These are phyloP conservation scores for Rhynchotus rufescens DNA, from an alignment of 2,797 vertebrate species.

Conservation along the genomic window DNA sequence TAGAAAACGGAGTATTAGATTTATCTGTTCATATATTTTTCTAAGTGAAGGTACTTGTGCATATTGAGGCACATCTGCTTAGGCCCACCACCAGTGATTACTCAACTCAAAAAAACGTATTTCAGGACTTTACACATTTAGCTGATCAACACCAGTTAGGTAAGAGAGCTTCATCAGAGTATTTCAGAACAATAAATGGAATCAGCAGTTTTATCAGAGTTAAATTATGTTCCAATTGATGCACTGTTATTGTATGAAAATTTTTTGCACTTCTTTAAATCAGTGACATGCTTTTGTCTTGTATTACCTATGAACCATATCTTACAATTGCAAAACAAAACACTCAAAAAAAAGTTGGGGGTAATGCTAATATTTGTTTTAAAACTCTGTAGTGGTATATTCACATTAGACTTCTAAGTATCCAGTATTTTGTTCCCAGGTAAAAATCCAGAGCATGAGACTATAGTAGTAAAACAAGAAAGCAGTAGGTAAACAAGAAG, in stretches of 20 bases:
- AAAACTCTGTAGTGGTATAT: not conserved
- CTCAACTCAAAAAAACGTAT: not conserved
- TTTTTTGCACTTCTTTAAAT: slow-evolving; percentile 17
- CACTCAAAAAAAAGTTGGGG: not conserved
- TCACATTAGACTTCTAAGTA: not conserved
- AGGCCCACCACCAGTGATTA: not conserved
- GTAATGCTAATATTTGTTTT: not conserved
- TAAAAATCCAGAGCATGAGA: not conserved
- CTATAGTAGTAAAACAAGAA: not conserved
- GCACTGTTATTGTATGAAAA: not conserved
- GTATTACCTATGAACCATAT: not conserved
- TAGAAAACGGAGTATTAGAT: not conserved
- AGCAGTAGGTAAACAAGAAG: too few species aligned
- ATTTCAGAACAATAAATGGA: slow-evolving; percentile 46
- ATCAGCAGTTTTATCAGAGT: slow-evolving; percentile 42
- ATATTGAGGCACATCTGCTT: not conserved
- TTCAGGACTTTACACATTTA: not conserved
- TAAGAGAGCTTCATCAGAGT: not conserved
- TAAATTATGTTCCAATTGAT: slow-evolving; percentile 22
- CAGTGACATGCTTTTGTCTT: not conserved
- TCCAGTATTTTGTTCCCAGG: not conserved
- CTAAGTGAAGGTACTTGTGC: not conserved
- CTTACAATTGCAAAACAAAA: not conserved
- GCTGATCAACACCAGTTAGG: slow-evolving; percentile 40
- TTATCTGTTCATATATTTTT: not conserved